Base-by-base conservation (phyloP, 2,797 vertebrate genomes). In the Pseudochirops corinnae region DNA sequence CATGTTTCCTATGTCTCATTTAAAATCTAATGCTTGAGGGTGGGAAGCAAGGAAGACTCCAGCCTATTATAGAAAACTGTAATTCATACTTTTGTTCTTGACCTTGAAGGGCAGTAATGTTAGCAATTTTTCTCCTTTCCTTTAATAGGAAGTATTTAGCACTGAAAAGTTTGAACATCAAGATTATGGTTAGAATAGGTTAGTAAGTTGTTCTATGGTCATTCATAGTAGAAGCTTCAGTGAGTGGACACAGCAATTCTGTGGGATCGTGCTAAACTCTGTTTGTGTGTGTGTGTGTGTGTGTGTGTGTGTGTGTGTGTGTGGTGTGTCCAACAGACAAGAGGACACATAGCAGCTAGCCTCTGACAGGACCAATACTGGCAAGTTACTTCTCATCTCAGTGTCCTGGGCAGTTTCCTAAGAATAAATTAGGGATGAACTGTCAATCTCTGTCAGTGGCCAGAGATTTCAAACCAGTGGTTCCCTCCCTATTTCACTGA, bases 21-120 rank as follows among this genome's bases (percentile, higher is more conserved):
- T 91, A 96, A 53, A 96, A 62, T 94, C 11, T 18, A 95, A 92
- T 97, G 97, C 46, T 94, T 95, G 92, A 5, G 52, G 46, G 9
- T 58, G 3, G 50, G 67, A 91, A 74, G 53, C n/a, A 95, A 94
- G 91, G 92, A 91, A 55, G 90, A 31, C 39, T 39, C 53, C 90
- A 55, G 33, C 90, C 55, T 53, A 1, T 55, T 91, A 16, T 31
- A 91, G 90, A 55, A 55, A 31, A 53, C 29, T 91, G 29, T 18
- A 16, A 55, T 91, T 55, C 90, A 91, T 90, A 97, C 46, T 94
- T 91, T 96, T 94, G 39, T 97, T 96, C 90, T 95, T 95, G 93
- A 96, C 93, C 93, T 97, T 96, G 94, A 94, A 94, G 60, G 95
- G 53, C 6, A 94, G 95, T 91, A 92, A 95, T 94, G 90, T 94